Conservation (phyloP, 2,113 vertebrate genomes). For the Anolis sagrei region DNA sequence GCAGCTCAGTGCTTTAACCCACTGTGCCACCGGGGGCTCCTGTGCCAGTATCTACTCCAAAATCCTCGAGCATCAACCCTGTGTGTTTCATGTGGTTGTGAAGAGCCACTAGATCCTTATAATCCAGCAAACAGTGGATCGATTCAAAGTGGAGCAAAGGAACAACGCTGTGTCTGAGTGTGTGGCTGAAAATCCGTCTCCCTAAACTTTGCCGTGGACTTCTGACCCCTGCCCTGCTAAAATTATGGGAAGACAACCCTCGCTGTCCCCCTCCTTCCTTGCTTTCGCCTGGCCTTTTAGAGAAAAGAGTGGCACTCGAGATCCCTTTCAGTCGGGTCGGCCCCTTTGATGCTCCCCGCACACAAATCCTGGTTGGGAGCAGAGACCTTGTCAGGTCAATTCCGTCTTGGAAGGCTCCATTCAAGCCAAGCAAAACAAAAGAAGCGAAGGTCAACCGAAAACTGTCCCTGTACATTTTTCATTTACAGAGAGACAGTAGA, state of each 20-base stretch:
- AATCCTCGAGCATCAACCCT: too few species aligned
- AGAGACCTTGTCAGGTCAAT: neutral
- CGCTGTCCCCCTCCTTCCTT: conserved; percentile 12
- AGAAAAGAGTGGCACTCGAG: neutral
- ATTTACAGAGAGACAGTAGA: conserved; percentile 24
- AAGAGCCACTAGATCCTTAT: neutral
- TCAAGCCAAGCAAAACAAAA: neutral
- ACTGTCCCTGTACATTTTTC: neutral
- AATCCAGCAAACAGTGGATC: neutral
- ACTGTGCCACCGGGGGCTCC: too few species aligned
- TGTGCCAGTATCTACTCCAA: too few species aligned
- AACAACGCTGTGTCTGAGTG: neutral
- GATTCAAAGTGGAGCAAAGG: too few species aligned
- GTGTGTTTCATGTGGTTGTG: neutral
- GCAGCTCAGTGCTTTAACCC: too few species aligned
- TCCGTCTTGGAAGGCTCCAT: neutral
- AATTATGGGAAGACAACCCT: neutral
- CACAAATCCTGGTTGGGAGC: neutral
- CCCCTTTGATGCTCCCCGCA: conserved; percentile 22
- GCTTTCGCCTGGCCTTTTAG: neutral
- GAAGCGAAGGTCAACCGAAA: conserved; percentile 24
- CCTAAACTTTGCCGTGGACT: neutral
- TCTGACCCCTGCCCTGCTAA: neutral
- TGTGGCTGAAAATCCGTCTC: neutral
- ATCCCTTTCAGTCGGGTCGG: conserved; percentile 34